Conservation (phyloP, 37 sponge, comb jelly and placozoan genomes). For the Chondrilla cf. caribensis region DNA sequence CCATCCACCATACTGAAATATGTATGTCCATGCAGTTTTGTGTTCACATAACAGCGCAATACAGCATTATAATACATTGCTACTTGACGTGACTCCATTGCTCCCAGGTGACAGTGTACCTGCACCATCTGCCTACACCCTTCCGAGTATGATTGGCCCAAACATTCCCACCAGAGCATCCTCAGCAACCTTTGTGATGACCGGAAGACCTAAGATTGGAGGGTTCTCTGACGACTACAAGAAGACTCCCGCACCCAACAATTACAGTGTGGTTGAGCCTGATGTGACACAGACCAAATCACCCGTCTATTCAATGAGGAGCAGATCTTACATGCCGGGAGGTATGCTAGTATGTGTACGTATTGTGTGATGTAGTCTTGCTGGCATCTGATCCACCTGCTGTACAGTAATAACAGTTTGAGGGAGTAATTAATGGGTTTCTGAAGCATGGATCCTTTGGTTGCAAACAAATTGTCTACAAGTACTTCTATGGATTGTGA, state of each 20-base stretch:
- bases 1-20: too few species aligned
- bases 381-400: background rate
- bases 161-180: conserved; percentile 61
- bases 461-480: background rate
- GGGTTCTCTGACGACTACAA: conserved; percentile 85
- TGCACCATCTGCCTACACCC: conserved; percentile 89
- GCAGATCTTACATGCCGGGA: conserved; percentile 86
- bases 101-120: conserved; percentile 86
- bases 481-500: too few species aligned
- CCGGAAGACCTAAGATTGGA: conserved; percentile 79
- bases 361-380: background rate
- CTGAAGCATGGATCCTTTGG: background rate
- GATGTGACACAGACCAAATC: conserved; percentile 51
- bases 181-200: conserved; percentile 85
- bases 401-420: background rate
- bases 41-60: too few species aligned
- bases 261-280: conserved; percentile 51
- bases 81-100: too few species aligned
- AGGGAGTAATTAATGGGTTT: background rate
- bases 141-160: conserved; percentile 83
- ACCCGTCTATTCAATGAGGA: conserved; percentile 76
- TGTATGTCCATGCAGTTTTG: too few species aligned
- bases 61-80: too few species aligned
- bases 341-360: conserved; percentile 38
- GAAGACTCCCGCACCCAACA: conserved; percentile 86